phyloP scores from a whole-genome alignment of 2,888 invertebrate species.

The Galeruca laticollis region DNA sequence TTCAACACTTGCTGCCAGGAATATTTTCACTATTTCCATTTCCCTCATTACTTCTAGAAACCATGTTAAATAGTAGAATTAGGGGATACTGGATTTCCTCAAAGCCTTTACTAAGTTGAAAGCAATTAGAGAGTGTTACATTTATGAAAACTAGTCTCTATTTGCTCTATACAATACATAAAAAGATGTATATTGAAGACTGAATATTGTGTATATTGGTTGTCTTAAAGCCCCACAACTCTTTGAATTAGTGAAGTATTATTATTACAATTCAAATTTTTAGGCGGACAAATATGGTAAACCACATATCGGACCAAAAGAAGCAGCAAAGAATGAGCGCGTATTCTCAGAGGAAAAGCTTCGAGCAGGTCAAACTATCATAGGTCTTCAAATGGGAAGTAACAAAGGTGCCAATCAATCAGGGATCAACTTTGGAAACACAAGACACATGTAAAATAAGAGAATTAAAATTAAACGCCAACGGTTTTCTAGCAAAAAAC shows the following conservation, averaged over 20 bases:
- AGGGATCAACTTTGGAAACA: conserved; percentile 97
- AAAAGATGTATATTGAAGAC: too few species aligned
- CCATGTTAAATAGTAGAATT: too few species aligned
- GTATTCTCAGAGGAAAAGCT: conserved; percentile 95
- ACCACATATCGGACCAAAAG: conserved; percentile 95
- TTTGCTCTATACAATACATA: too few species aligned
- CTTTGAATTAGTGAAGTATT: neutral
- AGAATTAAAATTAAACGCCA: conserved; percentile 13
- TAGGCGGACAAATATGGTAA: conserved; percentile 86
- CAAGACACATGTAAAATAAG: conserved; percentile 89
- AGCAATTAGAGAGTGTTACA: too few species aligned
- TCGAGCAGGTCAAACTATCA: conserved; percentile 91
- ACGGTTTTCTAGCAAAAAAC: conserved; percentile 2
- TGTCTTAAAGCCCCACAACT: too few species aligned
- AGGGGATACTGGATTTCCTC: too few species aligned
- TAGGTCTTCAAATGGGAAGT: conserved; percentile 95
- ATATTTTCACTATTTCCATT: too few species aligned
- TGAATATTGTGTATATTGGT: too few species aligned
- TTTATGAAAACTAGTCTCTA: too few species aligned
- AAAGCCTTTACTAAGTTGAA: too few species aligned
- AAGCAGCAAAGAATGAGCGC: conserved; percentile 94
- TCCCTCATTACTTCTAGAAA: too few species aligned
- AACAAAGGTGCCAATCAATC: conserved; percentile 98
- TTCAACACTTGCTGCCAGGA: too few species aligned
- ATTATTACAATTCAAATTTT: conserved; percentile 32